phyloP scores from a whole-genome alignment of 1,140 invertebrate species.

The Calliopsis andreniformis region DNA sequence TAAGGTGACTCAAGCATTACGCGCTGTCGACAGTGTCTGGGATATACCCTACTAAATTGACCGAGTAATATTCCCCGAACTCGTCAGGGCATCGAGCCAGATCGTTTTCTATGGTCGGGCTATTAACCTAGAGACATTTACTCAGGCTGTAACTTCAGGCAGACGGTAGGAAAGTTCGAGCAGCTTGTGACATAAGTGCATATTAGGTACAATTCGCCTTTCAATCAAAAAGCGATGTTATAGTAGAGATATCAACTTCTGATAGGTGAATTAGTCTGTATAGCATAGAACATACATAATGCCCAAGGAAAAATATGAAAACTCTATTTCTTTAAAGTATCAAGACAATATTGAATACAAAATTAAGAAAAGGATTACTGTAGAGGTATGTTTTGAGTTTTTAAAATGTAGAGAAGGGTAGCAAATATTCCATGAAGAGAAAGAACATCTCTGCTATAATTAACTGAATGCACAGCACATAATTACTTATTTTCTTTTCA shows the following conservation, averaged over 20 bases:
- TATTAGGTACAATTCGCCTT: neutral
- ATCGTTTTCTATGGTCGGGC: conserved; percentile 27
- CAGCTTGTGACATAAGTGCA: neutral
- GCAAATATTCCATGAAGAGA: no score
- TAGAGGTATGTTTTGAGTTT: no score
- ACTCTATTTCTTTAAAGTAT: no score
- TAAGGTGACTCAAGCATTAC: neutral
- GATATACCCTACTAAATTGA: conserved; percentile 25
- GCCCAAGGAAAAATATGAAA: no score
- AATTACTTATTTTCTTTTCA: no score
- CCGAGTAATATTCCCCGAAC: conserved; percentile 16
- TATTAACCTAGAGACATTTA: conserved; percentile 54
- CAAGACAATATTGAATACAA: no score
- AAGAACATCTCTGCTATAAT: no score
- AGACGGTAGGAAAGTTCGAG: neutral
- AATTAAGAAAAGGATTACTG: no score
- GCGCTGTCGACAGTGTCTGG: neutral
- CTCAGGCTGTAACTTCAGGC: conserved; percentile 8
- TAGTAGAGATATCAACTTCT: neutral
- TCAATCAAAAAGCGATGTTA: no score
- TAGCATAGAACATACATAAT: conserved; percentile 9
- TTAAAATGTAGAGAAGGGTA: no score
- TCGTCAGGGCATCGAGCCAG: conserved; percentile 14
- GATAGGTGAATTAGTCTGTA: neutral
- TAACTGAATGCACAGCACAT: no score